Base-by-base conservation (phyloP, 2,113 vertebrate species). In the Macquaria australasica region DNA sequence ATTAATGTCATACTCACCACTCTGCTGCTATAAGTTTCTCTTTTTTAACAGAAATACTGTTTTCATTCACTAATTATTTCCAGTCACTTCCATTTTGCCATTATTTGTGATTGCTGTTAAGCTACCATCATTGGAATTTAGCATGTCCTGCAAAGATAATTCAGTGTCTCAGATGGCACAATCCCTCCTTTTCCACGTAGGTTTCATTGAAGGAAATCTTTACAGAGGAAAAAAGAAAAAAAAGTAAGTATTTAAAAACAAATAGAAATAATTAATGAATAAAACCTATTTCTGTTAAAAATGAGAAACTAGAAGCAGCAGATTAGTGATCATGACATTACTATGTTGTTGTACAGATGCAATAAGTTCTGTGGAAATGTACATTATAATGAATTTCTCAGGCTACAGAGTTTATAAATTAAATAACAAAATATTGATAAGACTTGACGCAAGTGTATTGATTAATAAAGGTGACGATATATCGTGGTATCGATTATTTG, bases 1-100 rank as follows among this genome's bases (percentile, higher is more conserved):
- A 66, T 12, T 6, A 8, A 56, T 59, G n/a, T 60, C 16, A 58
- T 16, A 31, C 16, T 21, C 8, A n/a, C 31, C 31, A 41, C 7
- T 4, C 60, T 41, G 16, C 45, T 28, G 15, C 48, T 5, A 4
- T 12, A 5, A 41, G 16, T n/a, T 34, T 31, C 11, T 64, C 15
- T 64, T 51, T 51, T 51, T 76, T 51, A 51, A 51, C 25, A 51
- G 23, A 51, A 64, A 67, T 43, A 67, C 34, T 12, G 18, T 76
- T 25, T 45, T 68, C 51, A 34, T 31, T 45, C 25, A n/a, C 23
- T 14, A 37, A 3, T 67, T 67, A 67, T 67, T 25, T 67, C 11
- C 1, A 1, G 4, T n/a, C 12, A 43, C 21, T n/a, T 69, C 39
- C 14, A 12, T 31, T 67, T 56, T 68, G 45, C 21, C 1, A 0